Percentiles rank a stretch among this genome's conserved stretches.
Conservation (phyloP, 1,140 invertebrate species). For the Stegodyphus mimosarum region DNA sequence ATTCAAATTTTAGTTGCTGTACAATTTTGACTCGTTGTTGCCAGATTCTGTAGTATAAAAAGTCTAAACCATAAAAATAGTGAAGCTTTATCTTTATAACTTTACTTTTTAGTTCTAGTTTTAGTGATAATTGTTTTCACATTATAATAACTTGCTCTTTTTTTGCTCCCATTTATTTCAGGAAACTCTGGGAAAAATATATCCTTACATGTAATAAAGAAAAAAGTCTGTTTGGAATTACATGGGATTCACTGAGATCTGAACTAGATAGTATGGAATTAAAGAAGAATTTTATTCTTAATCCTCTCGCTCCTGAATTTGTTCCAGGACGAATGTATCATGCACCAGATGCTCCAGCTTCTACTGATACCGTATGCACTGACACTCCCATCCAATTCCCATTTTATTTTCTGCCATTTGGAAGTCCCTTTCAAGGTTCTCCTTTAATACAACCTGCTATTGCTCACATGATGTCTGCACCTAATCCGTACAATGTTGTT, state of each 20-base stretch:
- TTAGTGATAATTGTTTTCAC: neutral
- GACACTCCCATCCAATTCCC: constrained; percentile 10
- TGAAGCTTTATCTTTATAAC: neutral
- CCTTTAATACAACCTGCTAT: constrained; percentile 39
- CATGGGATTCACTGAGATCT: constrained; percentile 75
- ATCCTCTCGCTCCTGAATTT: constrained; percentile 86
- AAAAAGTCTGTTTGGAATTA: constrained; percentile 81
- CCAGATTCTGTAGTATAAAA: too few species aligned
- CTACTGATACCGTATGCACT: constrained; percentile 7
- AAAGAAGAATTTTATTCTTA: constrained; percentile 80
- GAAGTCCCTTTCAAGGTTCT: constrained; percentile 32
- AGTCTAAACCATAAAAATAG: too few species aligned
- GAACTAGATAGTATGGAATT: constrained; percentile 80
- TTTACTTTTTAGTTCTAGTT: neutral
- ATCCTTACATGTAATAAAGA: constrained; percentile 80
- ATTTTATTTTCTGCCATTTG: constrained; percentile 6
- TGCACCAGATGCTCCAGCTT: neutral
- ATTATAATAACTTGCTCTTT: neutral
- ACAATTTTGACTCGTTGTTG: too few species aligned
- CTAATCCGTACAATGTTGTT: constrained; percentile 32
- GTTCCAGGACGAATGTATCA: constrained; percentile 70
- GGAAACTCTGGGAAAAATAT: constrained; percentile 85
- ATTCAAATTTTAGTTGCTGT: too few species aligned
- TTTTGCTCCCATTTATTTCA: constrained; percentile 64
- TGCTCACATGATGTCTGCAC: constrained; percentile 14